phyloP scores from a whole-genome alignment of 2,113 vertebrate genomes.

The Hippocampus mohnikei region DNA sequence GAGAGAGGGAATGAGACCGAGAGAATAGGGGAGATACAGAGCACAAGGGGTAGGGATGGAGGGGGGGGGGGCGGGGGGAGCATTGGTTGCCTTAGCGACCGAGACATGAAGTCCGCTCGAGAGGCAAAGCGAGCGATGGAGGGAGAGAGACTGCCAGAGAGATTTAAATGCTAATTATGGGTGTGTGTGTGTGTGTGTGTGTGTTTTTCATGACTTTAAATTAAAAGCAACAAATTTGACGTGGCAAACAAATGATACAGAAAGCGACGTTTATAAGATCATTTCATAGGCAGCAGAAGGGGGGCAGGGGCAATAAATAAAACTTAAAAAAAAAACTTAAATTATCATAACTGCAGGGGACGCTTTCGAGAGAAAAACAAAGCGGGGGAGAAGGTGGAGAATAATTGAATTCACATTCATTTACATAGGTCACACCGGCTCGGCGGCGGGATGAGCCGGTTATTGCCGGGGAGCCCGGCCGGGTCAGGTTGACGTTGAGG shows the following conservation, averaged over 20 bases:
- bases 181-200: conserved; percentile 17
- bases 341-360: conserved; percentile 55
- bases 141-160: conserved; percentile 59
- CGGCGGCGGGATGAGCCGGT: conserved; percentile 31
- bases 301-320: conserved; percentile 5
- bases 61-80: conserved; percentile 61
- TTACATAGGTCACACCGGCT: conserved; percentile 33
- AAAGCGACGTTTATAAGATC: conserved; percentile 49
- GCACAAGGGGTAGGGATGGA: conserved; percentile 64
- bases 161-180: conserved; percentile 79
- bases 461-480: conserved; percentile 30
- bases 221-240: conserved; percentile 59
- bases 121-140: conserved; percentile 45
- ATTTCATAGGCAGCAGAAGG: conserved; percentile 24
- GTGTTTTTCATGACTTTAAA: conserved; percentile 51
- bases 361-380: conserved; percentile 28
- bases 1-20: conserved; percentile 70
- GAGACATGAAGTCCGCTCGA: conserved; percentile 69
- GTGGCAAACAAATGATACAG: conserved; percentile 50
- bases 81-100: conserved; percentile 81
- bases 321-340: conserved; percentile 37
- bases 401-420: conserved; percentile 54
- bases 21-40: conserved; percentile 60
- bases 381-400: conserved; percentile 23
- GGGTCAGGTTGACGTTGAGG: conserved; percentile 25